phyloP scores from a whole-genome alignment of 1,140 invertebrate genomes.

The Fopius arisanus region DNA sequence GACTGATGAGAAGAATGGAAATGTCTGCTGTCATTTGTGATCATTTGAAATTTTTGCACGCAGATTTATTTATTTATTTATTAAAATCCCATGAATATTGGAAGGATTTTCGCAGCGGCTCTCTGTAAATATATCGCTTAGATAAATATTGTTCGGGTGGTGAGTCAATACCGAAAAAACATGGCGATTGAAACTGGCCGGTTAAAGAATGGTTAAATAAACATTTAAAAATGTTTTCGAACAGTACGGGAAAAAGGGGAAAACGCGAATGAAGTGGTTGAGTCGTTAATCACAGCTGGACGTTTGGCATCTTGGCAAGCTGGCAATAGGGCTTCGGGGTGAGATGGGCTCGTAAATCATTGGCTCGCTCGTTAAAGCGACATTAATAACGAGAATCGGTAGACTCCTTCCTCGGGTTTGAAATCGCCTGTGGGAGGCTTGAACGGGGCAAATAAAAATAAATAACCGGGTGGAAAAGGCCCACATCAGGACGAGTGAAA shows the following conservation, averaged over 20 bases:
- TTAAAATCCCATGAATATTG: too few relatives aligned
- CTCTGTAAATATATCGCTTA: not conserved
- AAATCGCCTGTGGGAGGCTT: not conserved
- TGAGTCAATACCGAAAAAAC: too few relatives aligned
- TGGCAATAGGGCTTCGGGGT: not conserved
- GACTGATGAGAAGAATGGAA: too few relatives aligned
- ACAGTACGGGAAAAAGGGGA: not conserved
- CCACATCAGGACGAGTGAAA: not conserved
- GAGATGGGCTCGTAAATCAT: constrained; percentile 28
- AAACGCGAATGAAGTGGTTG: not conserved
- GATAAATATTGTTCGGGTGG: not conserved
- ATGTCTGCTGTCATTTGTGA: too few relatives aligned
- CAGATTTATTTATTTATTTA: too few relatives aligned
- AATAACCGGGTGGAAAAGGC: not conserved
- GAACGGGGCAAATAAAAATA: constrained; percentile 24
- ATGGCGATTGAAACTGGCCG: not conserved
- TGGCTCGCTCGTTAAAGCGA: constrained; percentile 25
- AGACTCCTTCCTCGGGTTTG: not conserved
- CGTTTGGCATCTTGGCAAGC: constrained; percentile 28
- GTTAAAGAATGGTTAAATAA: constrained; percentile 3
- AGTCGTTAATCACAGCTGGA: constrained; percentile 29
- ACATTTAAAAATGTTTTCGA: not conserved
- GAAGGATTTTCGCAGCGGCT: too few relatives aligned
- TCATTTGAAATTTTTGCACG: too few relatives aligned
- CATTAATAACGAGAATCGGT: constrained; percentile 26